Evolutionary conservation across 2,888 invertebrate species (phyloP), one percentile per base, ranked within the genome.

Genomic region (Tipula vernalis): DNA sequence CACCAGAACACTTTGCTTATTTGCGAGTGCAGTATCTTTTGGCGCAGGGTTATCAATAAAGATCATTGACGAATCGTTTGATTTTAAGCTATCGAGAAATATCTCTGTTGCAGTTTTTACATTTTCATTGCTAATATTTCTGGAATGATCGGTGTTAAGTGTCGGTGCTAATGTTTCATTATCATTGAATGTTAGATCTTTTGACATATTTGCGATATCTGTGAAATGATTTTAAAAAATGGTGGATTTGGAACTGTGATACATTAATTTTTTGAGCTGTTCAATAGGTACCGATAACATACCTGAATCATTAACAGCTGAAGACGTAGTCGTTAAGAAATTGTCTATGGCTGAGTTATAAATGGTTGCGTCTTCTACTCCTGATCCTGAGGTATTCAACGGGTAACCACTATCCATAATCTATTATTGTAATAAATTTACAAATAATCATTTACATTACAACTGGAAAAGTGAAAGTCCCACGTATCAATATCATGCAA

Each of bases 271-370:
- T 57, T 15, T 57, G 18, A 15, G 28, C 28, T 28, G 2, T 28
- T 28, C 28, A 28, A 28, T 28, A 28, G 4, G 51, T n/a, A 15
- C 1, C 4, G 51, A 39, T 15, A 57, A 57, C 51, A 18, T 15
- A 71, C 18, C 28, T 71, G 28, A 12, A 8, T 71, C 71, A 8
- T 28, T 90, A n/a, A 90, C 90, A 6, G 90, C 89, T 3, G 90
- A 90, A 2, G 90, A 90, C 8, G 90, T 90, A 87, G 90, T 90
- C 5, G 90, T 90, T 42, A 88, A 88, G 71, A 89, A 88, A 89
- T 90, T 89, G 51, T 91, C 91, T 87, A 90, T 87, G 36, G 91
- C 91, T 87, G 91, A 91, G 83, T 90, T 90, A 87, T 91, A 91
- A 8, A 90, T 88, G 47, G 90, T 91, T 86, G 36, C 86, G 47